These are phyloP conservation scores for Blera fallax DNA, from an alignment of 2,888 invertebrate genomes.

Conservation along the genomic window DNA sequence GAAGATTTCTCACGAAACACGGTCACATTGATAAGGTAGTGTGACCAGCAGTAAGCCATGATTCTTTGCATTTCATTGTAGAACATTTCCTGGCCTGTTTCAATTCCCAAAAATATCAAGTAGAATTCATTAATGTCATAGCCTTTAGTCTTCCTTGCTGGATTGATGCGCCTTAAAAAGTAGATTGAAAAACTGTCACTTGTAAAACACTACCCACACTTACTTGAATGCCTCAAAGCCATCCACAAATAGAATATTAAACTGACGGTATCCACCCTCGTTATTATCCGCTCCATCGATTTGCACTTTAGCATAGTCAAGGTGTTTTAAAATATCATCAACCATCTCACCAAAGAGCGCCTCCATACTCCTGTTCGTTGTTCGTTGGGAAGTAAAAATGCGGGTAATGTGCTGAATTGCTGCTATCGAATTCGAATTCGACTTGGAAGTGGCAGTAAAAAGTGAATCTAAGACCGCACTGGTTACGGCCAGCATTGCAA, in stretches of 20 bases:
- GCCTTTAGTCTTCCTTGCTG: conserved; percentile 34
- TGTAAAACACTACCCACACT: not conserved
- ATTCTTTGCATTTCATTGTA: conserved; percentile 10
- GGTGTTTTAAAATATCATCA: not conserved
- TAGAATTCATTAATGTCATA: conserved; percentile 73
- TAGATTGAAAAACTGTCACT: no score
- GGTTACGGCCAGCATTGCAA: not conserved
- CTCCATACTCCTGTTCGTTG: not conserved
- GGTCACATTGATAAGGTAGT: conserved; percentile 73
- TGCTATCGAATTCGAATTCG: not conserved
- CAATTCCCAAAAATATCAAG: conserved; percentile 53
- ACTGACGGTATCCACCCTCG: conserved; percentile 8
- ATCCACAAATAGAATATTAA: conserved; percentile 52
- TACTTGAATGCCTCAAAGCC: conserved; percentile 33
- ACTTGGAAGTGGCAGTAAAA: not conserved
- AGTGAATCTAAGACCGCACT: not conserved
- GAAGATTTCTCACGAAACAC: conserved; percentile 52
- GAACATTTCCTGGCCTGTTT: not conserved
- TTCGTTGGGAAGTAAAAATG: not conserved
- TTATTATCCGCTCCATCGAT: not conserved
- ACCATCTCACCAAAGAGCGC: not conserved
- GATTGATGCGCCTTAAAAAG: conserved; percentile 34
- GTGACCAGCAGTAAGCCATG: conserved; percentile 72
- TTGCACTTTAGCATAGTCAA: conserved; percentile 2
- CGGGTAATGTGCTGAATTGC: not conserved